Evolutionary conservation across 1,140 invertebrate genomes (phyloP).

Genomic region (Drosophila quadrilineata): DNA sequence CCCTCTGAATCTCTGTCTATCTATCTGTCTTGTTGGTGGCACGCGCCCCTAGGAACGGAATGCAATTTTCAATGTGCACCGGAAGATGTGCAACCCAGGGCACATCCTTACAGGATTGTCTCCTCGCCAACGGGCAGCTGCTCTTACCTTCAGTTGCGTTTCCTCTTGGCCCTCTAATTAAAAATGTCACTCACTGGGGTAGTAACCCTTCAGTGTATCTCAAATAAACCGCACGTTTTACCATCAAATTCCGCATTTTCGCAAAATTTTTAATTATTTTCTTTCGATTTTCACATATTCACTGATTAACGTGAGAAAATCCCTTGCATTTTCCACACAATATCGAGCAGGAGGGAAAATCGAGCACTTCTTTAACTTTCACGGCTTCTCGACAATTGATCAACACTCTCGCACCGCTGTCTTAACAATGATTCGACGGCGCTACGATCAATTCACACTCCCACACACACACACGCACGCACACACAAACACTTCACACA

Average conservation of each 20-base stretch:
- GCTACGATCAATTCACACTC: background rate
- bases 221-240: too few relatives aligned
- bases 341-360: too few relatives aligned
- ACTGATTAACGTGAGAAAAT: conserved; percentile 64
- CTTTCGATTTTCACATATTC: conserved; percentile 8
- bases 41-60: conserved; percentile 45
- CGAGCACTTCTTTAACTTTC: conserved; percentile 26
- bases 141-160: background rate
- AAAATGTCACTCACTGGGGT: conserved; percentile 37
- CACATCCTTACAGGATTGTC: conserved; percentile 15
- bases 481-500: background rate
- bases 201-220: conserved; percentile 20
- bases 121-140: conserved; percentile 13
- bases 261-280: background rate
- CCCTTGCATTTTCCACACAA: background rate
- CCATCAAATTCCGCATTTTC: background rate
- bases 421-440: background rate
- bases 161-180: conserved; percentile 4
- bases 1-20: background rate
- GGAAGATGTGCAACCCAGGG: conserved; percentile 38
- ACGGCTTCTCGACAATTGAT: conserved; percentile 47
- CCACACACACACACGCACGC: background rate
- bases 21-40: conserved; percentile 16
- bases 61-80: conserved; percentile 65
- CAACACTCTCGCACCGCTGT: background rate